phyloP scores from a whole-genome alignment of 2,113 vertebrate genomes.

The Takifugu bimaculatus region DNA sequence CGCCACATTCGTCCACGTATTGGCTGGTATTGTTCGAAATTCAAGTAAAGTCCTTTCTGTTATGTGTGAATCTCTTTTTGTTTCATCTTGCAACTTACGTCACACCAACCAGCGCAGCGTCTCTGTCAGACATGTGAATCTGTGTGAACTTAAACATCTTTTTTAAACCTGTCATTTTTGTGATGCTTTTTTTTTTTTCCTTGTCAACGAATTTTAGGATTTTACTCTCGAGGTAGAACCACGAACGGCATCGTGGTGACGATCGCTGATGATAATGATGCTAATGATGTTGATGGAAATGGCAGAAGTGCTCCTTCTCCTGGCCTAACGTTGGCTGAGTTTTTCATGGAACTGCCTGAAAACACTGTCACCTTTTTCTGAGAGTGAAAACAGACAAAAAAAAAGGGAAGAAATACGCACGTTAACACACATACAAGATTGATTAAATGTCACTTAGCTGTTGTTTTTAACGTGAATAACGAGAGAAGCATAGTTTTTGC shows the following conservation, averaged over 20 bases:
- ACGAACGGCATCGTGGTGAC: conserved; percentile 64
- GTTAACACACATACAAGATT: too few relatives aligned
- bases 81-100: conserved; percentile 1
- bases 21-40: too few relatives aligned
- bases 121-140: conserved; percentile 15
- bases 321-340: conserved; percentile 16
- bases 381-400: conserved; percentile 4
- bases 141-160: conserved; percentile 4
- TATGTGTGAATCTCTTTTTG: not conserved
- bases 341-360: conserved; percentile 24
- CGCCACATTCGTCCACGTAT: too few relatives aligned
- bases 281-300: not conserved
- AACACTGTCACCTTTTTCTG: conserved; percentile 59
- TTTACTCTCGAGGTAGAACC: conserved; percentile 79
- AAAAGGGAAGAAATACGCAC: too few relatives aligned
- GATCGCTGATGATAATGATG: conserved; percentile 27
- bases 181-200: conserved; percentile 55
- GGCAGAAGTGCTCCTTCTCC: not conserved
- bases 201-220: conserved; percentile 71
- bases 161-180: conserved; percentile 51
- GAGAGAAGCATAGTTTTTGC: too few relatives aligned
- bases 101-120: conserved; percentile 10
- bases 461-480: too few relatives aligned
- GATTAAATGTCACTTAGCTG: too few relatives aligned
- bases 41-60: not conserved